Conservation (phyloP, 2,113 vertebrate genomes). For the Misgurnus anguillicaudatus region DNA sequence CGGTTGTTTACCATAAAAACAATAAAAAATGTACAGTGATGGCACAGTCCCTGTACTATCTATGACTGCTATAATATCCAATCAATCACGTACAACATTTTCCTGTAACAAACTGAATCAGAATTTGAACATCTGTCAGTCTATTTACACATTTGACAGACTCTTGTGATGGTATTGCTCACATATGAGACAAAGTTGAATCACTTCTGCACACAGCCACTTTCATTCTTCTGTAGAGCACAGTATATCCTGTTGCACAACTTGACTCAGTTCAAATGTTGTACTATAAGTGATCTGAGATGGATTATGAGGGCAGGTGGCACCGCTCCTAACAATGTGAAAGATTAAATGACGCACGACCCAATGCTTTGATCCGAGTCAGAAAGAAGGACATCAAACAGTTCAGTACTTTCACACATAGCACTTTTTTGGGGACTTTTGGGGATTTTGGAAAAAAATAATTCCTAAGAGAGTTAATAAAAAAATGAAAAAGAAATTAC, state of each 20-base stretch:
- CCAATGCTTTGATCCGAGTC: neutral
- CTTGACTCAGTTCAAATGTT: slow-evolving; percentile 21
- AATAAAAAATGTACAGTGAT: too few relatives aligned
- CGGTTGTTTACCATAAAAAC: too few relatives aligned
- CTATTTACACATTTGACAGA: too few relatives aligned
- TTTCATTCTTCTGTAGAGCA: neutral
- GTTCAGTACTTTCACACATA: neutral
- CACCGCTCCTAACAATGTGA: slow-evolving; percentile 3
- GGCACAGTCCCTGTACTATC: too few relatives aligned
- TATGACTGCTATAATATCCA: too few relatives aligned
- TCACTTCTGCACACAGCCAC: neutral
- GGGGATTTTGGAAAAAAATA: too few relatives aligned
- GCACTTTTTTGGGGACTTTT: too few relatives aligned
- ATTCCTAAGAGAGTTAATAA: too few relatives aligned
- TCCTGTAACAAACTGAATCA: too few relatives aligned
- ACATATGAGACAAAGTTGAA: neutral
- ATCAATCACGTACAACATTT: too few relatives aligned
- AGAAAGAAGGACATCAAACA: neutral
- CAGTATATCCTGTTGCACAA: slow-evolving; percentile 16
- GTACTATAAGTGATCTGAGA: slow-evolving; percentile 2
- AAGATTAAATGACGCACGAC: slow-evolving; percentile 28
- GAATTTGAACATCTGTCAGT: too few relatives aligned
- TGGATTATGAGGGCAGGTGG: slow-evolving; percentile 13
- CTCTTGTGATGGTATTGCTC: neutral
- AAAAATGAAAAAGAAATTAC: too few relatives aligned